Percentiles rank a stretch among this genome's conserved stretches.
These are phyloP conservation scores for Propithecus coquereli DNA, from an alignment of 2,113 vertebrate species.

Conservation along the genomic window DNA sequence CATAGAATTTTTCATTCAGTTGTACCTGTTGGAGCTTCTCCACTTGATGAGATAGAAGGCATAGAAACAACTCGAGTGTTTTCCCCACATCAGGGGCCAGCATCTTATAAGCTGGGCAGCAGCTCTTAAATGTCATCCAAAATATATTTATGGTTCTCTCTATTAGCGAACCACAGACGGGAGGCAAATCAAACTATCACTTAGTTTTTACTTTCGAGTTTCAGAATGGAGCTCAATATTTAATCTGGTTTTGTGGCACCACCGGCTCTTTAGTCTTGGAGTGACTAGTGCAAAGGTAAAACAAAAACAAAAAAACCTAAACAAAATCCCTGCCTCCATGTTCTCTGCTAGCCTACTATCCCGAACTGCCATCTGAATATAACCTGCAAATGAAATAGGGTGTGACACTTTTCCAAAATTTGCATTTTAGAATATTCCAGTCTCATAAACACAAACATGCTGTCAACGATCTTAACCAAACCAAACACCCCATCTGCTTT, in stretches of 20 bases:
- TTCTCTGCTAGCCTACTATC: too few relatives aligned
- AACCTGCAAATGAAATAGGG: neutral
- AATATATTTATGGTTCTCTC: neutral
- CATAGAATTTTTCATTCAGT: too few relatives aligned
- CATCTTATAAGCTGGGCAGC: neutral
- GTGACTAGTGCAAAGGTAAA: neutral
- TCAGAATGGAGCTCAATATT: neutral
- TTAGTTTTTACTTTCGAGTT: neutral
- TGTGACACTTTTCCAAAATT: rapidly evolving
- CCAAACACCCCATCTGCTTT: neutral
- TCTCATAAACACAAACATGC: neutral
- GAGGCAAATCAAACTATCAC: neutral
- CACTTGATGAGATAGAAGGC: too few relatives aligned
- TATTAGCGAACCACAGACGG: too few relatives aligned
- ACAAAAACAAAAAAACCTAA: neutral
- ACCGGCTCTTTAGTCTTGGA: neutral
- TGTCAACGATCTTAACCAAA: rapidly evolving
- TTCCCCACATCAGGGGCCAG: rapidly evolving
- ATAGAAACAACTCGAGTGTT: rapidly evolving
- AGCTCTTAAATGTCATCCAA: neutral
- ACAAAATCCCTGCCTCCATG: neutral
- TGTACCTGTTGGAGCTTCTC: neutral
- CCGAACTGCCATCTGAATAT: neutral
- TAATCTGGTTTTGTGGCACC: neutral
- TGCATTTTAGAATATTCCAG: neutral